Conservation (phyloP, 2,797 vertebrate species). For the Phalloptychus januarius region DNA sequence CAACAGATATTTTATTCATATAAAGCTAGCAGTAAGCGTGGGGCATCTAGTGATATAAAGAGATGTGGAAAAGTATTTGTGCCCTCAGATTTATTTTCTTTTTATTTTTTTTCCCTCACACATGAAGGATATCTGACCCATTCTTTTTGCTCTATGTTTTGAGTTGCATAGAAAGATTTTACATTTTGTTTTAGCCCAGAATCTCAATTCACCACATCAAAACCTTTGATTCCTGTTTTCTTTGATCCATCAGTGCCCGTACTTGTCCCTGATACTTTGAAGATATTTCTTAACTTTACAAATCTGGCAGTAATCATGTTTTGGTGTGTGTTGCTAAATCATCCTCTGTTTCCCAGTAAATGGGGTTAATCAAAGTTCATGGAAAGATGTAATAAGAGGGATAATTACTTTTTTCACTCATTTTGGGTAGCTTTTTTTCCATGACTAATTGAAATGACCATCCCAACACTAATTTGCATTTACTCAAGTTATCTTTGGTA, state of each 20-base stretch:
- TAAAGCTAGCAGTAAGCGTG: not conserved
- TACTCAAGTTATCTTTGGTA: not conserved
- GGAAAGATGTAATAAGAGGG: not conserved
- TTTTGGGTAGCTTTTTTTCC: not conserved
- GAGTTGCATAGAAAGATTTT: not conserved
- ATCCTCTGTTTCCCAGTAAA: not conserved
- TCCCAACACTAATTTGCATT: not conserved
- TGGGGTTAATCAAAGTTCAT: not conserved
- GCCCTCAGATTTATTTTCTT: not conserved
- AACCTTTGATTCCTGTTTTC: not conserved
- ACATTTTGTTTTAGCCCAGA: not conserved
- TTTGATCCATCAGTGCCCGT: not conserved
- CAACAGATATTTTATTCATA: constrained; percentile 23
- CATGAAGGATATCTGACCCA: not conserved
- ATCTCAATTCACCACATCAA: not conserved
- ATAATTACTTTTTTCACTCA: not conserved
- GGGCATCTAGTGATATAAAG: not conserved
- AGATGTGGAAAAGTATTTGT: not conserved
- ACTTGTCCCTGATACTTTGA: not conserved
- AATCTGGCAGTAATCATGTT: not conserved
- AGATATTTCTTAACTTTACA: not conserved
- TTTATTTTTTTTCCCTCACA: not conserved
- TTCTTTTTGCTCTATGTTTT: not conserved
- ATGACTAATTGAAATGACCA: not conserved
- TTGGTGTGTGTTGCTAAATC: not conserved